phyloP scores from a whole-genome alignment of 2,113 vertebrate species.

The Chunga burmeisteri region DNA sequence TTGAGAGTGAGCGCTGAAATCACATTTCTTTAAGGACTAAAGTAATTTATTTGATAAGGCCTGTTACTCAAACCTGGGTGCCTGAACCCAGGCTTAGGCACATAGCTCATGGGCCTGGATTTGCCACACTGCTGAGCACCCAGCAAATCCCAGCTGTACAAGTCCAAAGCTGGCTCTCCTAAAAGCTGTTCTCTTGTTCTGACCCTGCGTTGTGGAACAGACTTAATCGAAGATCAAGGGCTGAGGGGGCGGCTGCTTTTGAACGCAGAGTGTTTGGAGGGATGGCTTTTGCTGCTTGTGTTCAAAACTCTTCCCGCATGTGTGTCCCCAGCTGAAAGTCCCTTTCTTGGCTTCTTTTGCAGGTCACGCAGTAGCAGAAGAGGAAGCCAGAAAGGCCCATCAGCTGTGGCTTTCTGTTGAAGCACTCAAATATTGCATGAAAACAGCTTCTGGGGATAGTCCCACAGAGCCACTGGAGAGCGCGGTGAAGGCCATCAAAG shows the following conservation, averaged over 20 bases:
- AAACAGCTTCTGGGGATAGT: constrained; percentile 71
- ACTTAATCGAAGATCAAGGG: background rate
- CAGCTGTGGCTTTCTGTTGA: constrained; percentile 96
- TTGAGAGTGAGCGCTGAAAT: constrained; percentile 84
- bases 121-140: background rate
- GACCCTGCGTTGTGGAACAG: background rate
- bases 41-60: background rate
- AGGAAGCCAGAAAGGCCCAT: constrained; percentile 90
- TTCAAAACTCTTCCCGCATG: rapidly evolving
- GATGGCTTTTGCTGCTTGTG: background rate
- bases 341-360: background rate
- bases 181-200: background rate
- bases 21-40: background rate
- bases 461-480: constrained; percentile 82
- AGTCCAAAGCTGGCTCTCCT: background rate
- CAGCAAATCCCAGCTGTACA: rapidly evolving
- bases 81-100: background rate
- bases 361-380: constrained; percentile 90
- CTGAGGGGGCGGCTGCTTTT: rapidly evolving
- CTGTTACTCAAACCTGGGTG: background rate
- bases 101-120: rapidly evolving
- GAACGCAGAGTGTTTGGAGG: background rate
- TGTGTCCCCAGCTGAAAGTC: rapidly evolving
- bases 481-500: constrained; percentile 79
- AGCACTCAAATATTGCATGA: constrained; percentile 85